A percentile compares a stretch with the other conserved stretches of the same genome.
phyloP scores from a whole-genome alignment of 2,797 vertebrate species.

The Hydrocynus forskahlii region DNA sequence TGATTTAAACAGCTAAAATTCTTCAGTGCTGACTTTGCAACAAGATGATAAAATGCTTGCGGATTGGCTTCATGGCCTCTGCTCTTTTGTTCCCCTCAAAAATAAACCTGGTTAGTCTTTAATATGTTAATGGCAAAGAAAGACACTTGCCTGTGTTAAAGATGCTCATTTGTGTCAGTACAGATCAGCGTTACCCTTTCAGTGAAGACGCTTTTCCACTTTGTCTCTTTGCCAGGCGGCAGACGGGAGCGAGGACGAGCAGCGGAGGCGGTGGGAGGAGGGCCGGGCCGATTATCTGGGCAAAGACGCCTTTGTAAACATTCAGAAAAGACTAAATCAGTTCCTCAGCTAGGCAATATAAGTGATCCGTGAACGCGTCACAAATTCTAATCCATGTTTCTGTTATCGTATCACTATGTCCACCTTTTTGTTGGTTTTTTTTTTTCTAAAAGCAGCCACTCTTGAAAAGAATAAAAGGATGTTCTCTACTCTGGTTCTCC shows the following conservation, averaged over 20 bases:
- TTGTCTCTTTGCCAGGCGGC: conserved; percentile 37
- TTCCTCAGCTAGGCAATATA: conserved; percentile 72
- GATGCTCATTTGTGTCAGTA: neutral
- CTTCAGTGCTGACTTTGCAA: too few species aligned
- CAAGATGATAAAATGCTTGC: too few species aligned
- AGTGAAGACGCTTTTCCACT: neutral
- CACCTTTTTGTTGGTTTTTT: conserved; percentile 32
- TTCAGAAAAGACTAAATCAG: conserved; percentile 76
- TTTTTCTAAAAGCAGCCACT: neutral
- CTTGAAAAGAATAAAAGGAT: neutral
- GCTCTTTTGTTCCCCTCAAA: too few species aligned
- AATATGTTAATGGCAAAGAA: too few species aligned
- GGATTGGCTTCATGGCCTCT: too few species aligned
- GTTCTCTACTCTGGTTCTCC: too few species aligned
- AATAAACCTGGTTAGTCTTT: too few species aligned
- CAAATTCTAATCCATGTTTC: neutral
- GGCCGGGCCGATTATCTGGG: conserved; percentile 81
- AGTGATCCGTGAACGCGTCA: neutral
- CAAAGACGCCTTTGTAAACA: conserved; percentile 79
- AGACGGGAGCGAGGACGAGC: conserved; percentile 64
- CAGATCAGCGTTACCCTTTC: neutral
- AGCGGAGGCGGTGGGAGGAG: conserved; percentile 77
- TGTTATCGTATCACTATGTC: neutral
- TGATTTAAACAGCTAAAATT: too few species aligned
- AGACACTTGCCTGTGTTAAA: too few species aligned